Conservation (phyloP, 2,113 vertebrate species). For the Gorsachius goisagi region DNA sequence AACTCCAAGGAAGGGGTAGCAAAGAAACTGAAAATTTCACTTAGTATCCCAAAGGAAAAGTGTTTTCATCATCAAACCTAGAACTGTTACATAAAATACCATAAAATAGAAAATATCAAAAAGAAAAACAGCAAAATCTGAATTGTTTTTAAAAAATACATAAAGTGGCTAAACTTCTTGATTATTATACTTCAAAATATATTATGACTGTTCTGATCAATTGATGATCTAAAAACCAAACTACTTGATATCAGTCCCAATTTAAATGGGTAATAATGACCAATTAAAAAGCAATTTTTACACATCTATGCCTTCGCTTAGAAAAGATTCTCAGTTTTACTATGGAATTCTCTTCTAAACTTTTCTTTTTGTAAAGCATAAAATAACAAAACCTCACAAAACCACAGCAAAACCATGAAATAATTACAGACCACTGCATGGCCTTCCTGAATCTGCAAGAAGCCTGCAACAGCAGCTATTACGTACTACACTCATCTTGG, state of each 20-base stretch:
- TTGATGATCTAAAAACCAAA: background rate
- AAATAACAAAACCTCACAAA: background rate
- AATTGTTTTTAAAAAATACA: background rate
- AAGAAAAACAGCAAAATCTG: background rate
- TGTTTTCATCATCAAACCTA: background rate
- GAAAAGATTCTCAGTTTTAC: background rate
- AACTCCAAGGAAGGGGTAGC: background rate
- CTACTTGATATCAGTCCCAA: background rate
- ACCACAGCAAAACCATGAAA: background rate
- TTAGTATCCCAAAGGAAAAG: background rate
- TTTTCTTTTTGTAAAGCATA: background rate
- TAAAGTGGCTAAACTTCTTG: background rate
- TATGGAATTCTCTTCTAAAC: background rate
- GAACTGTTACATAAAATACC: background rate
- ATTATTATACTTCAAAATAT: background rate
- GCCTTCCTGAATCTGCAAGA: background rate
- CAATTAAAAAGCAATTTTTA: background rate
- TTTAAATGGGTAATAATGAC: background rate
- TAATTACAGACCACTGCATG: accelerated
- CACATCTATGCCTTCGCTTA: background rate
- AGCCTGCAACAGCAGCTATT: background rate
- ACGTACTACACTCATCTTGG: background rate
- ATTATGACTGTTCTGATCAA: background rate
- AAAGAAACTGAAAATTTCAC: background rate
- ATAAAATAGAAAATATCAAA: background rate